phyloP scores from a whole-genome alignment of 2,797 vertebrate species.

The Pagetopsis macropterus region DNA sequence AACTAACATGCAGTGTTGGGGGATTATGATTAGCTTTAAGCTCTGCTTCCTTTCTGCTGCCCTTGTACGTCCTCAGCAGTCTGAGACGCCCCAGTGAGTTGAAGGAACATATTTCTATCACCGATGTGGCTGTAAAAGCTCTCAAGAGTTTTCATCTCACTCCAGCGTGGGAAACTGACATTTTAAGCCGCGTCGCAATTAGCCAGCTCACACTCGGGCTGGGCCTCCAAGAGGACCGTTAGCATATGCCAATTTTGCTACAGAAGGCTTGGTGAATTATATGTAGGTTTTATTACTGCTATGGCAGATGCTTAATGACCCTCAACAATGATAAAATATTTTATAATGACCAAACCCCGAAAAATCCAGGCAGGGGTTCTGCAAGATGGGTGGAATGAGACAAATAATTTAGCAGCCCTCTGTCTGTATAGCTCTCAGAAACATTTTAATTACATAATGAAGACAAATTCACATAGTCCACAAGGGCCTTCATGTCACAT shows the following conservation, averaged over 20 bases:
- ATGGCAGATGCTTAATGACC: constrained; percentile 77
- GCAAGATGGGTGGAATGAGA: constrained; percentile 45
- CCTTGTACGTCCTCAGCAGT: constrained; percentile 60
- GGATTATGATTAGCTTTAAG: constrained; percentile 65
- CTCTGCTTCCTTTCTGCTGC: constrained; percentile 44
- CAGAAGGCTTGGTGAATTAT: constrained; percentile 56
- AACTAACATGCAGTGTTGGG: constrained; percentile 43
- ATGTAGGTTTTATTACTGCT: constrained; percentile 72
- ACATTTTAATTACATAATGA: constrained; percentile 50
- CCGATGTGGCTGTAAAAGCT: constrained; percentile 55
- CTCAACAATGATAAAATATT: constrained; percentile 73
- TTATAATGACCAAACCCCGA: constrained; percentile 68
- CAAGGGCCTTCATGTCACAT: constrained; percentile 21
- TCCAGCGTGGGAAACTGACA: constrained; percentile 58
- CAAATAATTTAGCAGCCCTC: constrained; percentile 63
- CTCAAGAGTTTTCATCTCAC: constrained; percentile 54
- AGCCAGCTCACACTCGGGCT: constrained; percentile 53
- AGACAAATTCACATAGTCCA: constrained; percentile 37
- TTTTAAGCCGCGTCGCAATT: constrained; percentile 62
- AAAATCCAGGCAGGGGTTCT: constrained; percentile 41
- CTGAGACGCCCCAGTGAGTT: constrained; percentile 54
- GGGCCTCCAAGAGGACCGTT: constrained; percentile 50
- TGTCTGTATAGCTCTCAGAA: constrained; percentile 40
- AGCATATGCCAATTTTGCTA: constrained; percentile 71
- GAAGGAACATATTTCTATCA: constrained; percentile 63